Percentiles rank a stretch among this genome's conserved stretches.
These are phyloP conservation scores for Phylloscopus trochilus DNA, from an alignment of 2,113 vertebrate species.

Conservation along the genomic window DNA sequence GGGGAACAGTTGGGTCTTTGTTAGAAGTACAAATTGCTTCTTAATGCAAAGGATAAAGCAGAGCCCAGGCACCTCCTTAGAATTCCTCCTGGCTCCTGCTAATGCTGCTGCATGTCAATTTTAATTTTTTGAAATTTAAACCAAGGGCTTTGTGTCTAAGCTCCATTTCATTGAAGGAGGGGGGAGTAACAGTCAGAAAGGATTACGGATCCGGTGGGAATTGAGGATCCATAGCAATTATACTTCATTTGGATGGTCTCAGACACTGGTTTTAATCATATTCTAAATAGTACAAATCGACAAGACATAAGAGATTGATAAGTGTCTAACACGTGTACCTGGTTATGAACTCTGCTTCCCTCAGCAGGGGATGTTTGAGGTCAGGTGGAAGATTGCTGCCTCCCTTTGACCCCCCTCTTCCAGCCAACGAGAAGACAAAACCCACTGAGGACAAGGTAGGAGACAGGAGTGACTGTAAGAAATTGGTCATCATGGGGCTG, in stretches of 20 bases:
- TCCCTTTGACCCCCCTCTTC: neutral
- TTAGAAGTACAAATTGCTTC: conserved; percentile 83
- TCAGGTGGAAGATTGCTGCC: neutral
- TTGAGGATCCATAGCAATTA: conserved; percentile 76
- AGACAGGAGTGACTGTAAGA: neutral
- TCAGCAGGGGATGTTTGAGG: neutral
- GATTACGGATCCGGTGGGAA: conserved; percentile 70
- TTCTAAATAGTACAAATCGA: conserved; percentile 70
- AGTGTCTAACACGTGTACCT: conserved; percentile 24
- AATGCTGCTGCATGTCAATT: conserved; percentile 81
- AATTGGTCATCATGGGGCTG: neutral
- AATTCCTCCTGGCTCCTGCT: conserved; percentile 72
- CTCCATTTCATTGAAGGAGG: conserved; percentile 72
- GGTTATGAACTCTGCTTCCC: conserved; percentile 23
- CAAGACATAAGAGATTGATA: conserved; percentile 70
- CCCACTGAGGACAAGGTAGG: neutral
- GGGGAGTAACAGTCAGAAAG: conserved; percentile 77
- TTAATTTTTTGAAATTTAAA: conserved; percentile 86
- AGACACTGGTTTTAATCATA: conserved; percentile 73
- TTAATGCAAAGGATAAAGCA: conserved; percentile 79
- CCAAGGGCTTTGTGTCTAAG: conserved; percentile 78
- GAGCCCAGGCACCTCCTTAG: conserved; percentile 73
- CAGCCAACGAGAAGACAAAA: neutral
- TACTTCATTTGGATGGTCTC: conserved; percentile 75
- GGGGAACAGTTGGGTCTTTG: conserved; percentile 73